A percentile compares a stretch with the other conserved stretches of the same genome.
Evolutionary conservation across 1,140 invertebrate genomes (phyloP).

Genomic region (Zaprionus ghesquierei): DNA sequence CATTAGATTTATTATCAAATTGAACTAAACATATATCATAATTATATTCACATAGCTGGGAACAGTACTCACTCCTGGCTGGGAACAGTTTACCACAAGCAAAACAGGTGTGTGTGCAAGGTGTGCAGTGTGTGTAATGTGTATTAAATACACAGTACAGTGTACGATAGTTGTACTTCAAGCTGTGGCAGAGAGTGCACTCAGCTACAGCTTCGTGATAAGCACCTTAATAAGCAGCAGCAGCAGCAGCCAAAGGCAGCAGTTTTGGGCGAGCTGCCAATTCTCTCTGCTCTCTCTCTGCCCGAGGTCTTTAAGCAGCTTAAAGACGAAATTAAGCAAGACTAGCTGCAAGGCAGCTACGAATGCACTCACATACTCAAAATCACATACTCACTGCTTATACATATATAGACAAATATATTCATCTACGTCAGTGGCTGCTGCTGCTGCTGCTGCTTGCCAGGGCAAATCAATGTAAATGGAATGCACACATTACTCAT

Average conservation of each 20-base stretch:
- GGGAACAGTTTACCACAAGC: background rate
- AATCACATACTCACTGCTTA: background rate
- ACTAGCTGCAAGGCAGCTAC: background rate
- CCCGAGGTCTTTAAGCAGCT: slow-evolving; percentile 17
- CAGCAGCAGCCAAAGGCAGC: background rate
- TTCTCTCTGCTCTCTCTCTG: background rate
- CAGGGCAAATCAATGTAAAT: slow-evolving; percentile 74
- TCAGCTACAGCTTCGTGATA: background rate
- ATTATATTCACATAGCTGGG: background rate
- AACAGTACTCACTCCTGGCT: background rate
- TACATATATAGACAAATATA: background rate
- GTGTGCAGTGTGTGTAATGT: background rate
- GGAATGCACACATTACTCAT: slow-evolving; percentile 78
- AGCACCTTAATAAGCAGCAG: background rate
- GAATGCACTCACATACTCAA: background rate
- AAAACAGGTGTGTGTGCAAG: background rate
- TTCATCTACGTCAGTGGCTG: background rate
- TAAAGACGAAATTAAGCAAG: slow-evolving; percentile 15
- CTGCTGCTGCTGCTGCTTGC: no score
- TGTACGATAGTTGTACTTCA: background rate
- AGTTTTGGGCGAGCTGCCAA: background rate
- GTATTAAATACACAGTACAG: background rate
- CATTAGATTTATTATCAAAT: background rate
- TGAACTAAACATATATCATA: background rate
- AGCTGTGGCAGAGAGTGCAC: background rate